A percentile compares a stretch with the other conserved stretches of the same genome.
These are phyloP conservation scores for Uropsilus gracilis DNA, from an alignment of 2,113 vertebrate species.

Conservation along the genomic window DNA sequence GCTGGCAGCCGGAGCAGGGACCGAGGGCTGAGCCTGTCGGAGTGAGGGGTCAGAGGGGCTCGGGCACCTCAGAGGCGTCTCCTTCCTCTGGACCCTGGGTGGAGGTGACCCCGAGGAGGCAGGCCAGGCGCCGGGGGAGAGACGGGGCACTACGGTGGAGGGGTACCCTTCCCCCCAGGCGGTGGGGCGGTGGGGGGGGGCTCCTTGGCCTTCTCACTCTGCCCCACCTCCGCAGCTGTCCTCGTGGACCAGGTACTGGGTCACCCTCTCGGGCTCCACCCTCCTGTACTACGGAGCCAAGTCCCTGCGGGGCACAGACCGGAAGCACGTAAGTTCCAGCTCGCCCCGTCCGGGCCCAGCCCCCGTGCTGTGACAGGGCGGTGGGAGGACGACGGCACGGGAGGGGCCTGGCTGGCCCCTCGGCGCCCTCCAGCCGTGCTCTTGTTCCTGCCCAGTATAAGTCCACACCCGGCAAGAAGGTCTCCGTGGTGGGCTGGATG, in stretches of 20 bases:
- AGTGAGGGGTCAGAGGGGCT: not conserved
- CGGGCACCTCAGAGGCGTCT: not conserved
- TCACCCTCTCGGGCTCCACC: conserved; percentile 92
- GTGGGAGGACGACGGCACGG: not conserved
- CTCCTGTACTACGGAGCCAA: conserved; percentile 95
- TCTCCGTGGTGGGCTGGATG: conserved; percentile 95
- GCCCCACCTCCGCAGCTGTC: conserved; percentile 83
- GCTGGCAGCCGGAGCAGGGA: not conserved
- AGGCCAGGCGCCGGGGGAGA: not conserved
- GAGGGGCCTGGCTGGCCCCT: not conserved
- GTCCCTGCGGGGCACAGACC: conserved; percentile 94
- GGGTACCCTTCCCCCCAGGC: not conserved
- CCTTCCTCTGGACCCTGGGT: too few relatives aligned
- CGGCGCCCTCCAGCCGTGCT: not conserved
- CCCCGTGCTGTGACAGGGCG: not conserved
- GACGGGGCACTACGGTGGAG: not conserved
- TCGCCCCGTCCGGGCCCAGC: not conserved
- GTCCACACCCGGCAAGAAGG: conserved; percentile 94
- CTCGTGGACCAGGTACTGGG: conserved; percentile 94
- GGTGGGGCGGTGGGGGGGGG: not conserved
- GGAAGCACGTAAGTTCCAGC: conserved; percentile 91
- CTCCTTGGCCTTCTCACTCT: not conserved
- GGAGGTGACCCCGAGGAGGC: not conserved
- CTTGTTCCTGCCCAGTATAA: conserved; percentile 90
- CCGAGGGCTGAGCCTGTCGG: not conserved